Conservation (phyloP, 2,797 vertebrate genomes). For the Eulemur mongoz region DNA sequence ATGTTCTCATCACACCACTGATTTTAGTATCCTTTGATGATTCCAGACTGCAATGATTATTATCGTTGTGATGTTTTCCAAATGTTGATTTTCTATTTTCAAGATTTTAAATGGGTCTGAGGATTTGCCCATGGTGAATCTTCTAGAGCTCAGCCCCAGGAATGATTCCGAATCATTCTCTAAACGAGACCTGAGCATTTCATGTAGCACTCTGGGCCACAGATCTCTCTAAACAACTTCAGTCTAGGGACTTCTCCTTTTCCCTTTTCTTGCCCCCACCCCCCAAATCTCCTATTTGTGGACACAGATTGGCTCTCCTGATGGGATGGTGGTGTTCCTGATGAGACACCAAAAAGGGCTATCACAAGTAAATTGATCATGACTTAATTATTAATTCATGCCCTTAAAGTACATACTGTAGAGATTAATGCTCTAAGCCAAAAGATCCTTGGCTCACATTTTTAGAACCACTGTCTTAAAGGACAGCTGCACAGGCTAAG, state of each 20-base stretch:
- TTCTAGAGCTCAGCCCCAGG: background rate
- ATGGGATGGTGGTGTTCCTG: slow-evolving; percentile 57
- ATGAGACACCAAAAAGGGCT: slow-evolving; percentile 67
- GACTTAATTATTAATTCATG: slow-evolving; percentile 80
- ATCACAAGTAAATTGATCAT: slow-evolving; percentile 76
- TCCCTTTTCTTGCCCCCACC: background rate
- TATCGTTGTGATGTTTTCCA: background rate
- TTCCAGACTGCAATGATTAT: background rate
- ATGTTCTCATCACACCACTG: background rate
- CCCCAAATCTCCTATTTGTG: slow-evolving; percentile 59
- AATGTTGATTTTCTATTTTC: background rate
- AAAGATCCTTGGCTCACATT: slow-evolving; percentile 65
- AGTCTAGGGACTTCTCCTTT: background rate
- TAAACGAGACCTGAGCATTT: background rate
- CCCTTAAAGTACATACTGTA: slow-evolving; percentile 74
- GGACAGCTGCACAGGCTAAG: slow-evolving; percentile 28
- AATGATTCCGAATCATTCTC: background rate
- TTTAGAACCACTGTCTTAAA: slow-evolving; percentile 62
- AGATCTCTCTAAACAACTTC: background rate
- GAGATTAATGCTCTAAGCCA: slow-evolving; percentile 55
- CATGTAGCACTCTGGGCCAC: background rate
- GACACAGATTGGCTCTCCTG: slow-evolving; percentile 48
- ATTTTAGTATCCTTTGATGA: background rate
- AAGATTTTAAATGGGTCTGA: background rate
- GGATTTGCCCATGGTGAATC: background rate